phyloP scores from a whole-genome alignment of 2,888 invertebrate genomes.

The Seira musarum region DNA sequence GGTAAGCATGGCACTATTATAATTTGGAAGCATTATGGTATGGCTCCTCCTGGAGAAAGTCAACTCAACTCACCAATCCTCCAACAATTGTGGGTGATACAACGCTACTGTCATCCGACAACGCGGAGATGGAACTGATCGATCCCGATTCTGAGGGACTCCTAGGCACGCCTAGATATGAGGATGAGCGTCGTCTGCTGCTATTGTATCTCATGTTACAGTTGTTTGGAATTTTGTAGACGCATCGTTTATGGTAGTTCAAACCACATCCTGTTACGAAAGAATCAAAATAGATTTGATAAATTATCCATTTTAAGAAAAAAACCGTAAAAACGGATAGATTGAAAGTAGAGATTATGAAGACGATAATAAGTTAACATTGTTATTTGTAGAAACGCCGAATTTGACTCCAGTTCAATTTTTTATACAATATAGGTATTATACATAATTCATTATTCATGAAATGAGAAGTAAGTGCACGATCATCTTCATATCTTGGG shows the following conservation, averaged over 20 bases:
- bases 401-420: too few relatives aligned
- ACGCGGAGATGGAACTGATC: constrained; percentile 78
- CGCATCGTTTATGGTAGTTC: constrained; percentile 98
- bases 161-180: constrained; percentile 75
- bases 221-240: constrained; percentile 98
- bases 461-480: constrained; percentile 8
- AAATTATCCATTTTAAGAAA: constrained; percentile 21
- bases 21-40: too few relatives aligned
- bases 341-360: too few relatives aligned
- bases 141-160: constrained; percentile 86
- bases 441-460: constrained; percentile 13
- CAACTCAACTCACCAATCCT: constrained; percentile 82
- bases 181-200: constrained; percentile 72
- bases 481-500: not conserved
- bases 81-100: constrained; percentile 70
- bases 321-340: constrained; percentile 30
- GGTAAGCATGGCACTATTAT: too few relatives aligned
- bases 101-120: constrained; percentile 75
- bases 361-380: too few relatives aligned
- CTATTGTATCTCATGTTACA: constrained; percentile 78
- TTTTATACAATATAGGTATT: not conserved
- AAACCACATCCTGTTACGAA: constrained; percentile 89
- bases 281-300: constrained; percentile 21
- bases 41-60: not conserved
- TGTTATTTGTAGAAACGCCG: too few relatives aligned